phyloP scores from a whole-genome alignment of 2,113 vertebrate genomes.

The Cygnus buccinator region DNA sequence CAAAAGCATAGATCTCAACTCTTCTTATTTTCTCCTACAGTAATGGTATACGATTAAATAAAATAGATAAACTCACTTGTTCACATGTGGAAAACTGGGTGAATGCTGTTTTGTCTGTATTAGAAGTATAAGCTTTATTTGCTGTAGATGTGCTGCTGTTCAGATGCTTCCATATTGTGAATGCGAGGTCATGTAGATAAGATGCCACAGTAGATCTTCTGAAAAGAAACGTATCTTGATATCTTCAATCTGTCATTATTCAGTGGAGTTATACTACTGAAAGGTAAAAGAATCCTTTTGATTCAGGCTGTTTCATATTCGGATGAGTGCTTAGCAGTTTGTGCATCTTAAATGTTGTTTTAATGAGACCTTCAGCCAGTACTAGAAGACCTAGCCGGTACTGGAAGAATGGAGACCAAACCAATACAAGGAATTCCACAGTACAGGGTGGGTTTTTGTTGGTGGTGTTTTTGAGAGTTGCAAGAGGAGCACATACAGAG shows the following conservation, averaged over 20 bases:
- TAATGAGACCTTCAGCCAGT: neutral
- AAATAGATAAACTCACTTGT: neutral
- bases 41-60: neutral
- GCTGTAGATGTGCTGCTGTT: neutral
- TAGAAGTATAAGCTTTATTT: neutral
- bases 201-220: neutral
- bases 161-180: neutral
- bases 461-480: neutral
- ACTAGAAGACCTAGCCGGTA: neutral
- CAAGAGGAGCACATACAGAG: neutral
- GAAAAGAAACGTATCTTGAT: neutral
- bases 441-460: neutral
- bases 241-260: neutral
- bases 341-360: neutral
- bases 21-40: neutral
- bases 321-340: neutral
- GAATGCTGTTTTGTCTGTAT: neutral
- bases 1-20: neutral
- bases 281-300: neutral
- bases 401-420: neutral
- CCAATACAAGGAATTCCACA: neutral
- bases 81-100: neutral
- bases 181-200: neutral
- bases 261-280: neutral
- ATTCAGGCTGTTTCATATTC: neutral